A percentile compares a stretch with the other conserved stretches of the same genome.
These are phyloP conservation scores for Fragum fragum DNA, from an alignment of 2,888 invertebrate genomes.

Conservation along the genomic window DNA sequence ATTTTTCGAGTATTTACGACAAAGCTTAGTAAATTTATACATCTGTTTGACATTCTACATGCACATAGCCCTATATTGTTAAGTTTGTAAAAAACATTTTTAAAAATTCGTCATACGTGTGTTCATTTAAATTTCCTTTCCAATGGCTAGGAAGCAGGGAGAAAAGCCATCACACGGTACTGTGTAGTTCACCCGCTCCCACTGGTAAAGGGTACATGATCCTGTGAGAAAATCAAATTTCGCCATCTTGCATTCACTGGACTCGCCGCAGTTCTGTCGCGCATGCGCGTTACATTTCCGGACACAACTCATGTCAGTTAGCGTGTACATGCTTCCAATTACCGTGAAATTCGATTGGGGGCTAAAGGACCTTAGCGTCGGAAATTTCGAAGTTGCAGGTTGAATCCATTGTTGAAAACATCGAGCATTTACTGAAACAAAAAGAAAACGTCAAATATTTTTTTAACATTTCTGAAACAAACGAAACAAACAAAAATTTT, in stretches of 20 bases:
- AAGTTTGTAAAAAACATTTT: no score
- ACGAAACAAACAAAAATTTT: no score
- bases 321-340: not conserved
- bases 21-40: no score
- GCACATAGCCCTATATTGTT: no score
- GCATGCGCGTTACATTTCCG: slow-evolving; percentile 13
- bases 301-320: not conserved
- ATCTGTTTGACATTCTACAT: no score
- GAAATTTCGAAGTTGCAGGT: not conserved
- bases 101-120: no score
- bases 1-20: no score
- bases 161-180: not conserved
- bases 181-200: not conserved
- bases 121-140: not conserved
- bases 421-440: not conserved
- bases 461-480: no score
- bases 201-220: not conserved
- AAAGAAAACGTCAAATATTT: no score
- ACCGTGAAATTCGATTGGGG: slow-evolving; percentile 6
- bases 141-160: not conserved
- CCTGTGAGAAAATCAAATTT: not conserved
- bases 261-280: not conserved
- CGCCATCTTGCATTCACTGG: not conserved
- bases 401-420: not conserved
- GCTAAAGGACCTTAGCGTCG: not conserved